These are phyloP conservation scores for Stegodyphus dumicola DNA, from an alignment of 1,140 invertebrate species.

Conservation along the genomic window DNA sequence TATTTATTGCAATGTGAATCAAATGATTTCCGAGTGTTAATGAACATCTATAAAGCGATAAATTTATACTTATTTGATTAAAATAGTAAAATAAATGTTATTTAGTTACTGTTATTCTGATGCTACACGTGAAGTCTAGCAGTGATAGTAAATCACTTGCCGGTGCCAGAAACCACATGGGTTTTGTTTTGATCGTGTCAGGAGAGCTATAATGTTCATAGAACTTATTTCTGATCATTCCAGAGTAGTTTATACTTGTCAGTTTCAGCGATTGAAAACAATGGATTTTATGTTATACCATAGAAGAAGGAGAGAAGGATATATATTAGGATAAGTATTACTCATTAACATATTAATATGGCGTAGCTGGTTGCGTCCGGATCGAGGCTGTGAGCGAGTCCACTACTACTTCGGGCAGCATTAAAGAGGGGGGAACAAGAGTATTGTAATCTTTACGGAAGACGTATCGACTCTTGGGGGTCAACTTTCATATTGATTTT, in stretches of 20 bases:
- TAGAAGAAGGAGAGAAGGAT: constrained; percentile 57
- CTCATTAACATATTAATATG: constrained; percentile 62
- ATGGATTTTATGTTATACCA: constrained; percentile 39
- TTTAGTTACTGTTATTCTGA: background rate
- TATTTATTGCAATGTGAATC: too few species aligned
- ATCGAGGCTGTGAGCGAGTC: constrained; percentile 59
- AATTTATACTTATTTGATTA: background rate
- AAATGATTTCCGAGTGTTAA: too few species aligned
- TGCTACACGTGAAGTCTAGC: constrained; percentile 36
- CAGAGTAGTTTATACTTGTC: constrained; percentile 1
- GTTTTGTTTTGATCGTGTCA: constrained; percentile 60
- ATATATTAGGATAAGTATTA: constrained; percentile 62
- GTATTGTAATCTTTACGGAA: constrained; percentile 60
- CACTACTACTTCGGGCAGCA: constrained; percentile 41
- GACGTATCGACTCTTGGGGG: constrained; percentile 59
- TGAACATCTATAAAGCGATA: too few species aligned
- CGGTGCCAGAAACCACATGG: constrained; percentile 55
- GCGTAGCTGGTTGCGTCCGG: constrained; percentile 59
- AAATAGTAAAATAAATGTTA: background rate
- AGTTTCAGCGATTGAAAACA: constrained; percentile 44
- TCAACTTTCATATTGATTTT: constrained; percentile 59
- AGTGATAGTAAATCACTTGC: constrained; percentile 51
- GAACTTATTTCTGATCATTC: constrained; percentile 31
- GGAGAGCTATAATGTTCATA: constrained; percentile 31
- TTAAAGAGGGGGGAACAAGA: constrained; percentile 52